A percentile compares a stretch with the other conserved stretches of the same genome.
phyloP scores from a whole-genome alignment of 2,113 vertebrate species.

The Mormoops blainvillei region DNA sequence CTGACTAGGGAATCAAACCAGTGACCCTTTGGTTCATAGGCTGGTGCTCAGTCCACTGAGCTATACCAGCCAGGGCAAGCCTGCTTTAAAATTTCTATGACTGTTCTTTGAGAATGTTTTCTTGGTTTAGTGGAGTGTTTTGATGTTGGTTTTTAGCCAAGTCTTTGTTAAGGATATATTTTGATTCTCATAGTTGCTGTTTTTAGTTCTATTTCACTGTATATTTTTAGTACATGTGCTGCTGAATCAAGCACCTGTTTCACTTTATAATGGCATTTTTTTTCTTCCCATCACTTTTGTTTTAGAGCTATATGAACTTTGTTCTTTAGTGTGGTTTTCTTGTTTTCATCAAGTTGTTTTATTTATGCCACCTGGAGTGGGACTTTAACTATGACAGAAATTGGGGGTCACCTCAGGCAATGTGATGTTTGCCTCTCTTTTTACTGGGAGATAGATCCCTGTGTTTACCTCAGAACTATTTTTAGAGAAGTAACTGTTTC shows the following conservation, averaged over 20 bases:
- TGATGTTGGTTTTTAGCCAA: neutral
- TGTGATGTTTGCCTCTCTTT: neutral
- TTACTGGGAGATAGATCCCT: neutral
- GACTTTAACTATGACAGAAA: neutral
- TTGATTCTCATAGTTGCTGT: neutral
- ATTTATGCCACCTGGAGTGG: neutral
- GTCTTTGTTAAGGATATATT: neutral
- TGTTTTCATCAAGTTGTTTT: neutral
- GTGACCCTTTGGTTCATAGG: too few relatives aligned
- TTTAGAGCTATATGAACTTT: neutral
- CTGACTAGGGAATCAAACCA: too few relatives aligned
- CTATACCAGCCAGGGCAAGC: too few relatives aligned
- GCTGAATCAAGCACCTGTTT: neutral
- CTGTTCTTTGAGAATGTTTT: neutral
- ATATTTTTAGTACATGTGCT: neutral
- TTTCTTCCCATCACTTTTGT: neutral
- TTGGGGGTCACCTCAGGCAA: neutral
- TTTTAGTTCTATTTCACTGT: neutral
- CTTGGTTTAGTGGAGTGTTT: neutral
- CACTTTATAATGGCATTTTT: neutral
- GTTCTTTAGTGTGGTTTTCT: neutral
- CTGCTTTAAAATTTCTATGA: neutral
- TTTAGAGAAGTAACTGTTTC: constrained; percentile 18
- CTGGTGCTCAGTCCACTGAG: too few relatives aligned
- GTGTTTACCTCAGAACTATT: neutral